phyloP scores from a whole-genome alignment of 1,140 invertebrate species.

The Platyscapa corneri region DNA sequence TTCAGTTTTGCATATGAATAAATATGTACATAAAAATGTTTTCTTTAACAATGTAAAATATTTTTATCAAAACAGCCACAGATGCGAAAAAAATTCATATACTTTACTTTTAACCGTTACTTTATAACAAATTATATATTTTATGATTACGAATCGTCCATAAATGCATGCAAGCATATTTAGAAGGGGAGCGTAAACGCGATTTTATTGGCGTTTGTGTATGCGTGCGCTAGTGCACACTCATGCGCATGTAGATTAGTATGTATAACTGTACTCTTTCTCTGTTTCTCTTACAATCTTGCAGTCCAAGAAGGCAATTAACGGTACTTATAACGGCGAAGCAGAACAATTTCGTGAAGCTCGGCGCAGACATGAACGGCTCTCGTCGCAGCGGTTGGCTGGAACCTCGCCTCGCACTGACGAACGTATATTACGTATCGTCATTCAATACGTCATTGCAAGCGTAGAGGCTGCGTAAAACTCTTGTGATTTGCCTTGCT shows the following conservation, averaged over 20 bases:
- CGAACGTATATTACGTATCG: background rate
- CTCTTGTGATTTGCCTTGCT: conserved; percentile 19
- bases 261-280: background rate
- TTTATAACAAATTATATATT: background rate
- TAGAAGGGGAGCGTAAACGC: too few species aligned
- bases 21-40: background rate
- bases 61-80: background rate
- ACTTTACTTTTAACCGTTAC: background rate
- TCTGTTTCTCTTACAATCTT: background rate
- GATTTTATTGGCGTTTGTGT: too few species aligned
- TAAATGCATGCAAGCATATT: background rate
- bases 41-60: background rate
- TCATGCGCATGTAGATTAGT: background rate
- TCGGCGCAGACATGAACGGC: background rate
- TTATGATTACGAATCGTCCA: background rate
- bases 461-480: conserved; percentile 14
- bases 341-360: conserved; percentile 55
- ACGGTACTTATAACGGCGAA: conserved; percentile 62
- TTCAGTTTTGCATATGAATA: too few species aligned
- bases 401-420: background rate
- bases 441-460: background rate
- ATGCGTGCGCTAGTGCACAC: too few species aligned
- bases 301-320: conserved; percentile 54
- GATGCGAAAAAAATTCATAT: background rate
- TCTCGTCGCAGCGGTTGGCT: background rate